Evolutionary conservation across 2,797 vertebrate species (phyloP).

Genomic region (Trachops cirrhosus): DNA sequence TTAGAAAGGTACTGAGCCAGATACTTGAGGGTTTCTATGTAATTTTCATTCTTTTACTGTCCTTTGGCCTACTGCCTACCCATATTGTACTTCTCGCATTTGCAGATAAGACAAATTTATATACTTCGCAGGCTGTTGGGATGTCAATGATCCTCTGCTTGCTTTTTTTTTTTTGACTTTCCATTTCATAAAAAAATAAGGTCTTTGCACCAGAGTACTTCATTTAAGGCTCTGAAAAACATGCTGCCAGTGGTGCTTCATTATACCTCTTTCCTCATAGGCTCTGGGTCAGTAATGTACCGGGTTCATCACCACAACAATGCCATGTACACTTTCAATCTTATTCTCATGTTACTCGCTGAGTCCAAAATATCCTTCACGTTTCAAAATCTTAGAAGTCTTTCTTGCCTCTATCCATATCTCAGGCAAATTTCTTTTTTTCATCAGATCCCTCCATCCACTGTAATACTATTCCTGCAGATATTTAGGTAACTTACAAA

Average conservation of each 20-base stretch:
- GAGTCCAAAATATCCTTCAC: background rate
- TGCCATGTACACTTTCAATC: background rate
- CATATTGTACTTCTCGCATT: background rate
- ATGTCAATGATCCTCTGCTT: background rate
- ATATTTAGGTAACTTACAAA: constrained; percentile 17
- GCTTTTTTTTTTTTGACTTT: background rate
- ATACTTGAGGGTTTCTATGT: background rate
- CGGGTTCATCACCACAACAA: background rate
- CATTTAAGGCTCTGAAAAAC: background rate
- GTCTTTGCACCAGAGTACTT: background rate
- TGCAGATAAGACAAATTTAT: background rate
- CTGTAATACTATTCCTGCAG: background rate
- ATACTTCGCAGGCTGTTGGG: background rate
- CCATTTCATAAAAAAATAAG: background rate
- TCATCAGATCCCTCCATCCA: background rate
- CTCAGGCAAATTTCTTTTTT: background rate
- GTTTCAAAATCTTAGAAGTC: background rate
- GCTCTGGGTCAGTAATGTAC: background rate
- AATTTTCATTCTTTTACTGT: constrained; percentile 27
- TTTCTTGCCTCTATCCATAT: background rate
- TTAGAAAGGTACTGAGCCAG: background rate
- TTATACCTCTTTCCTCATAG: background rate
- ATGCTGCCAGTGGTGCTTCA: background rate
- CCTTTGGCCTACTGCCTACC: background rate
- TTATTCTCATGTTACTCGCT: background rate